These are phyloP conservation scores for Coenonympha arcania DNA, from an alignment of 2,888 invertebrate species.

Conservation along the genomic window DNA sequence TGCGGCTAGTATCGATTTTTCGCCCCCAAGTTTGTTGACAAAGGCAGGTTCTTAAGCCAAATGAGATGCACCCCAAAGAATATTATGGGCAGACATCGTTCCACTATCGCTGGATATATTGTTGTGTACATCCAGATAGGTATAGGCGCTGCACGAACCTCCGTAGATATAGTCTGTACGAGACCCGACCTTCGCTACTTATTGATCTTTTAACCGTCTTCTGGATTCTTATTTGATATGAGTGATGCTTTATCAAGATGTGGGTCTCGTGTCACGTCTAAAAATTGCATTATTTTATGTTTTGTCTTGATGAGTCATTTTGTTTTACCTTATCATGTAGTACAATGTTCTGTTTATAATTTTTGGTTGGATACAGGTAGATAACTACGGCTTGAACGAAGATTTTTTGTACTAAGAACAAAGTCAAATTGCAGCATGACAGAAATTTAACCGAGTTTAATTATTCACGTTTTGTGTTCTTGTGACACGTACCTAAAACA, in stretches of 20 bases:
- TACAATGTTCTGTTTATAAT: too few species aligned
- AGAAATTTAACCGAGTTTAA: too few species aligned
- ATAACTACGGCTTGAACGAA: too few species aligned
- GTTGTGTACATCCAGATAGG: slow-evolving; percentile 27
- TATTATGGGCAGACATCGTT: slow-evolving; percentile 74
- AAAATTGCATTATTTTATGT: neutral
- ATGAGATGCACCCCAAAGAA: slow-evolving; percentile 75
- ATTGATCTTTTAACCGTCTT: slow-evolving; percentile 35
- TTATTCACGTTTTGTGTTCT: too few species aligned
- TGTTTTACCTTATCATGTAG: neutral
- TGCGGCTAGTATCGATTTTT: slow-evolving; percentile 70
- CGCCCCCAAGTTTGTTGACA: slow-evolving; percentile 72
- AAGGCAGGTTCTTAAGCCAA: slow-evolving; percentile 74
- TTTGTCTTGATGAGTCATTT: neutral
- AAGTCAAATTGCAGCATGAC: too few species aligned
- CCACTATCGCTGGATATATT: slow-evolving; percentile 41
- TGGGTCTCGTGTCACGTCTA: neutral
- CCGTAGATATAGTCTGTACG: slow-evolving; percentile 26
- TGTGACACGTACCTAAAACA: too few species aligned
- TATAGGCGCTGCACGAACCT: slow-evolving; percentile 23
- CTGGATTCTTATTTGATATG: slow-evolving; percentile 24
- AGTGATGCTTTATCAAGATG: slow-evolving; percentile 1
- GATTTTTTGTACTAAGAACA: too few species aligned
- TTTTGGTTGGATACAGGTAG: too few species aligned
- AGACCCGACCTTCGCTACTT: too few species aligned